phyloP scores from a whole-genome alignment of 2,797 vertebrate species.

The Tragelaphus oryx region DNA sequence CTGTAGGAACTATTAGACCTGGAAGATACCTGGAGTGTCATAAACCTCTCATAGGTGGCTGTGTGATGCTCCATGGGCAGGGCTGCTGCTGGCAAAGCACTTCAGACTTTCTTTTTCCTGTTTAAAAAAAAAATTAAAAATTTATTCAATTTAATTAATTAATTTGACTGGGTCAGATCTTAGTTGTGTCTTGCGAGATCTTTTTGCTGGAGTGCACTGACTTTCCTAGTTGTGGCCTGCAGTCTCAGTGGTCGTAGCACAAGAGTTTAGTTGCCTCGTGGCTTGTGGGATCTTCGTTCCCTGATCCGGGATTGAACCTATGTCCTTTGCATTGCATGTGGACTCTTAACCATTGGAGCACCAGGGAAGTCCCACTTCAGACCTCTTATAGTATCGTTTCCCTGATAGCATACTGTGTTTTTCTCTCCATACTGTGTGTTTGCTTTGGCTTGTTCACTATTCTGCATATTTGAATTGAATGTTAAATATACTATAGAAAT shows the following conservation, averaged over 20 bases:
- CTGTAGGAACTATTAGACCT: background rate
- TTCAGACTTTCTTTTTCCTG: background rate
- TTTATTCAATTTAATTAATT: background rate
- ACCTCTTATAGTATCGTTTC: background rate
- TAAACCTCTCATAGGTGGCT: background rate
- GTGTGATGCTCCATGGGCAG: background rate
- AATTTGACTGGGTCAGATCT: background rate
- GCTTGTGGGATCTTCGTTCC: background rate
- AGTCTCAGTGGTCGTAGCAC: background rate
- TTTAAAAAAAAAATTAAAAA: background rate
- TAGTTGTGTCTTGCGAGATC: background rate
- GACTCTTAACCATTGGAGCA: background rate
- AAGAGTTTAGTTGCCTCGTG: background rate
- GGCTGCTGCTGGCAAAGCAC: background rate
- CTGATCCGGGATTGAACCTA: background rate
- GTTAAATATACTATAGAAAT: background rate
- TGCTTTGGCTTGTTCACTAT: background rate
- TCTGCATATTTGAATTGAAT: background rate
- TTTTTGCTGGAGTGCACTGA: background rate
- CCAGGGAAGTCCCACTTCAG: background rate
- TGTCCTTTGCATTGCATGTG: background rate
- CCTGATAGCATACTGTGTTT: background rate
- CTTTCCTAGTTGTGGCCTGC: background rate
- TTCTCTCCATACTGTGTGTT: background rate
- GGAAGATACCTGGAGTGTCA: background rate